Base-by-base conservation (phyloP, 2,113 vertebrate species). In the Tupaia chinensis region DNA sequence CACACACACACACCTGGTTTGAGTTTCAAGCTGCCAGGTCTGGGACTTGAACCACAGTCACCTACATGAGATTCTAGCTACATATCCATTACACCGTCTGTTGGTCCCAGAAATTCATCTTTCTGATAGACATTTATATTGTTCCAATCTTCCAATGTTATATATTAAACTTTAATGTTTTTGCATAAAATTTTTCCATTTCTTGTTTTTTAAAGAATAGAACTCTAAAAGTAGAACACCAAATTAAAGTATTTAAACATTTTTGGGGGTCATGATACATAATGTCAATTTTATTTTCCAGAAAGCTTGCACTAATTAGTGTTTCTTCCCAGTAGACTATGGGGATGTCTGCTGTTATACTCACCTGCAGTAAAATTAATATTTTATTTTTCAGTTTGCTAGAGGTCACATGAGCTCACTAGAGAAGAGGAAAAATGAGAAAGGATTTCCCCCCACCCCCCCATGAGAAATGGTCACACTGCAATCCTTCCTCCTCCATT, bases 281-380 rank as follows among this genome's bases (percentile, higher is more conserved):
- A 61, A 88, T 79, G 53, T 27, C 72, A 93, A 87, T 84, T 85
- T n/a, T 76, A 68, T 74, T 74, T 91, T 91, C n/a, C 29, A 53
- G 7, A 74, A 80, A 73, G 32, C 56, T 91, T 85, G 34, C 87
- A 79, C 53, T 78, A 68, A 91, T 56, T 87, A 90, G 82, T 29
- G 32, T 68, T 94, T 56, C 68, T 89, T 80, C 34, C 44, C 58
- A 34, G 14, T 7, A 81, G 83, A 44, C 14, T 29, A 73, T 68
- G 23, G 70, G 44, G 86, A 10, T 72, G 29, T 63, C 63, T 66
- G n/a, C n/a, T 89, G 44, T 83, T 12, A 61, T 13, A 65, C 5
- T 79, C 56, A 96, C 65, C 44, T 79, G 9, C n/a, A 72, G 60
- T 58, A 65, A 77, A 84, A 89, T 65, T 69, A 34, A 6, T 87